phyloP scores from a whole-genome alignment of 2,113 vertebrate genomes.

The Dromas ardeola region DNA sequence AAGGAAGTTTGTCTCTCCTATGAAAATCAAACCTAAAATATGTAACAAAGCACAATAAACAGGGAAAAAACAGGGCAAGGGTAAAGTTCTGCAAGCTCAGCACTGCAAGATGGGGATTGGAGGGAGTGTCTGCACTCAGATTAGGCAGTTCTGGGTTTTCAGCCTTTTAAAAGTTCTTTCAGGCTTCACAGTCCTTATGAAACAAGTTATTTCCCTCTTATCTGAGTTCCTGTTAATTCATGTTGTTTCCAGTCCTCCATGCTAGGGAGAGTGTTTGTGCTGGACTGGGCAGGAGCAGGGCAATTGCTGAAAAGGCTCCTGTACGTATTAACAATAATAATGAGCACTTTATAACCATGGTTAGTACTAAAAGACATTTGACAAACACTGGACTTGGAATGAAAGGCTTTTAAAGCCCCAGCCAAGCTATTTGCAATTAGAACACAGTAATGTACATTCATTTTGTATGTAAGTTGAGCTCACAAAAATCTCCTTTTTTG shows the following conservation, averaged over 20 bases:
- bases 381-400: background rate
- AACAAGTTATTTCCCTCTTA: background rate
- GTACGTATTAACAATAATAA: background rate
- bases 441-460: conserved; percentile 27
- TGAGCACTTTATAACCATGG: background rate
- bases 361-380: background rate
- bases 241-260: background rate
- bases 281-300: background rate
- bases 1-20: background rate
- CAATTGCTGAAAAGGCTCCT: background rate
- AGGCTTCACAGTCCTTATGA: background rate
- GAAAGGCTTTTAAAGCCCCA: conserved; percentile 39
- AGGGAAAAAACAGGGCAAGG: background rate
- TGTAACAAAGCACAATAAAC: background rate
- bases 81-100: background rate
- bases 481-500: conserved; percentile 8
- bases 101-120: accelerated
- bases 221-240: background rate
- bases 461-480: conserved; percentile 8
- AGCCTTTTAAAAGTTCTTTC: background rate
- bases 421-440: conserved; percentile 39
- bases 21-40: background rate
- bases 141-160: background rate
- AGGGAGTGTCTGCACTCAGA: background rate
- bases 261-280: background rate